Conservation (phyloP, 2,888 invertebrate species). For the Eilema depressum region DNA sequence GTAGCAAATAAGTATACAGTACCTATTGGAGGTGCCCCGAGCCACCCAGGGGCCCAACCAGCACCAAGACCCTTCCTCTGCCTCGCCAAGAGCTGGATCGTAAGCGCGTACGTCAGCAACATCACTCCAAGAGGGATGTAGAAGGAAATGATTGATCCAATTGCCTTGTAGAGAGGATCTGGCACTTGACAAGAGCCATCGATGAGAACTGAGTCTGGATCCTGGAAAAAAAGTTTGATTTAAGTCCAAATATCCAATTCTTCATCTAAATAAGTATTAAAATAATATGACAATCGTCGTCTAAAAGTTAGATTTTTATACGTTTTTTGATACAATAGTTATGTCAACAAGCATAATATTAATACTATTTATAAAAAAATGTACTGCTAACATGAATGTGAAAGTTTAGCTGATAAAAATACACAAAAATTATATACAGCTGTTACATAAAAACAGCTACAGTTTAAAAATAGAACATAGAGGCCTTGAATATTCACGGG, state of each 20-base stretch:
- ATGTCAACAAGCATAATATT: too few relatives aligned
- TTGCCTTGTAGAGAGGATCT: conserved; percentile 95
- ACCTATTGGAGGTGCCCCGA: conserved; percentile 89
- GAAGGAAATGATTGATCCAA: conserved; percentile 98
- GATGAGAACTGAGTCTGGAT: conserved; percentile 93
- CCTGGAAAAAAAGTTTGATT: conserved; percentile 84
- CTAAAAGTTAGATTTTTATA: background rate
- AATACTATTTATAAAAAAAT: too few relatives aligned
- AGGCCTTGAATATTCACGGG: too few relatives aligned
- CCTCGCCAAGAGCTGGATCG: conserved; percentile 94
- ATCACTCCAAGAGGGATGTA: conserved; percentile 98
- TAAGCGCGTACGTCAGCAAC: conserved; percentile 97
- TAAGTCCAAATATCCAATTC: background rate
- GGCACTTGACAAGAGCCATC: conserved; percentile 95
- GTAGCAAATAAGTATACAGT: conserved; percentile 31
- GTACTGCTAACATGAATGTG: too few relatives aligned
- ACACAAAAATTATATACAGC: too few relatives aligned
- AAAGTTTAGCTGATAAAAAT: too few relatives aligned
- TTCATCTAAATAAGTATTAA: background rate
- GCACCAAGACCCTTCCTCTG: conserved; percentile 91
- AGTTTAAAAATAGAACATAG: too few relatives aligned
- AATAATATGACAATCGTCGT: too few relatives aligned
- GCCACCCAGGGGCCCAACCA: conserved; percentile 93
- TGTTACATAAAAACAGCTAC: too few relatives aligned
- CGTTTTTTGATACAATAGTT: too few relatives aligned